Percentiles rank a stretch among this genome's conserved stretches.
These are phyloP conservation scores for Recurvirostra avosetta DNA, from an alignment of 2,113 vertebrate genomes.

Conservation along the genomic window DNA sequence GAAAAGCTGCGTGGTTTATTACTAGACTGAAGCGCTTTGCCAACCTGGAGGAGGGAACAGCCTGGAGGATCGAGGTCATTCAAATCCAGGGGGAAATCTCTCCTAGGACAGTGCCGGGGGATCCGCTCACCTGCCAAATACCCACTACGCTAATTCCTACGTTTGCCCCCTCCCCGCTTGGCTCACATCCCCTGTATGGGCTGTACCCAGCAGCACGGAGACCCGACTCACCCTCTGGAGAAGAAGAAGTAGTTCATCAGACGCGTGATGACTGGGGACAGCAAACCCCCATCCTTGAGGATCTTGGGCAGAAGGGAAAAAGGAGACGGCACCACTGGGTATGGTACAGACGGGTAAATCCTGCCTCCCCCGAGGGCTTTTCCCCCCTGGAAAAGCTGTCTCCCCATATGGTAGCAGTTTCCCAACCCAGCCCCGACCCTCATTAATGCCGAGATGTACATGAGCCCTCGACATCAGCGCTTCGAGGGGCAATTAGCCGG, in stretches of 20 bases:
- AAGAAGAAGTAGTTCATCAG: slow-evolving; percentile 90
- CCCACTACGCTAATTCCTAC: rapidly evolving
- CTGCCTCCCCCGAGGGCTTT: background rate
- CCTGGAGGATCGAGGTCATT: background rate
- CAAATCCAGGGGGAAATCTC: background rate
- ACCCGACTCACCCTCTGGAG: slow-evolving; percentile 80
- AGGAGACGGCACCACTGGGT: background rate
- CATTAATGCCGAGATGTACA: rapidly evolving
- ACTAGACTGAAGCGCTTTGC: background rate
- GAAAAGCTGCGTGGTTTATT: background rate
- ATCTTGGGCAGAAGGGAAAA: slow-evolving; percentile 71
- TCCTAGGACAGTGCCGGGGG: no score
- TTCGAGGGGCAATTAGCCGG: background rate
- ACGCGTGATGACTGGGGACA: slow-evolving; percentile 81
- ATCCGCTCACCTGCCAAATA: background rate
- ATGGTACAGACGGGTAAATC: rapidly evolving
- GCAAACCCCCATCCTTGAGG: slow-evolving; percentile 85
- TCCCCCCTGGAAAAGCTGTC: background rate
- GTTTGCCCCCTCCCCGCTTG: background rate
- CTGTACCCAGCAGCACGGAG: rapidly evolving
- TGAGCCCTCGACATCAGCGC: rapidly evolving
- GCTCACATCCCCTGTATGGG: rapidly evolving
- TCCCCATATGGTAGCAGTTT: background rate
- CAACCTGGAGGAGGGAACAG: background rate
- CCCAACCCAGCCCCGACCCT: background rate